Evolutionary conservation across 2,888 invertebrate genomes (phyloP), one percentile per base, ranked within the genome.

Genomic region (Timema cristinae): DNA sequence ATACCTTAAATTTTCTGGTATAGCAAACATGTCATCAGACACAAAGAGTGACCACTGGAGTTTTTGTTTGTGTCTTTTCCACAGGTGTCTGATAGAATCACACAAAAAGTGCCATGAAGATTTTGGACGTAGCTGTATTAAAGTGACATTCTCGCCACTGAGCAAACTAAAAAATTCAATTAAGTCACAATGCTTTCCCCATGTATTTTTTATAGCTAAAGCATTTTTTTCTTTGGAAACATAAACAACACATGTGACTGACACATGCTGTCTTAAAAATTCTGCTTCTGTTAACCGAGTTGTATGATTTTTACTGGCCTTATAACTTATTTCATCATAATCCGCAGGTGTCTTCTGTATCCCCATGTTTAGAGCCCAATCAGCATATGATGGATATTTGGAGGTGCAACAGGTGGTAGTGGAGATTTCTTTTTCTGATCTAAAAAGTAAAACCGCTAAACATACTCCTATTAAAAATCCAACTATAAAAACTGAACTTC

Each of bases 1-100:
- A 74, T 83, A 81, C 69, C 87, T 80, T 68, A 87, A 79, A 80
- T 88, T 88, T 78, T 88, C 87, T 15, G 85, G 79, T 67, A 88
- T 80, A 8, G 84, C 85, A 80, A 86, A 84, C 32, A 85, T 85
- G 74, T 86, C 83, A 75, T 88, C 87, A 73, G 84, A 83, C 0
- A 86, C 82, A 77, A 87, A 82, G 68, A 88, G 79, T n/a, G 83
- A 77, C 88, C 88, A 88, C 51, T 86, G 78, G 80, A 16, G 79
- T 73, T 77, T 82, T 80, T 16, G 79, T 13, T 73, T 67, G 15
- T 77, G 75, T 16, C 76, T 74, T 1, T 68, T 68, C 80, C 81
- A 80, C 67, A 84, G 72, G 61, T 81, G 78, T 54, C 79, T 79
- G 72, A 84, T 80, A 0, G 79, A 75, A 75, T 83, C 81, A 75